Conservation (phyloP, 2,888 invertebrate genomes). For the Polymixis lichenea region DNA sequence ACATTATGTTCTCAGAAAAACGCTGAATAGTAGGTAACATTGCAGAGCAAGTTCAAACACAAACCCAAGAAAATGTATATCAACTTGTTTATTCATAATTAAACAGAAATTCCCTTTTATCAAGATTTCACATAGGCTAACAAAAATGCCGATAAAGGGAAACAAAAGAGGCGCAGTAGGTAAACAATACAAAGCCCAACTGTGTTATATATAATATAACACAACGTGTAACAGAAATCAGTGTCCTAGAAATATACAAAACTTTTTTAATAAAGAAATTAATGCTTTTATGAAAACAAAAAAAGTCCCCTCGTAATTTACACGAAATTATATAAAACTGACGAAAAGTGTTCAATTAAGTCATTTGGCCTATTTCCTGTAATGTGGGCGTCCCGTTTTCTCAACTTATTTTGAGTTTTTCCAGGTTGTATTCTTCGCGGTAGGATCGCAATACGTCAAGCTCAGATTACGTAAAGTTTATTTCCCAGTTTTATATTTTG, state of each 20-base stretch:
- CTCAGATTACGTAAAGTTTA: conserved; percentile 46
- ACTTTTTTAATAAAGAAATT: conserved; percentile 67
- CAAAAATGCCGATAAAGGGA: conserved; percentile 18
- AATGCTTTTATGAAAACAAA: conserved; percentile 56
- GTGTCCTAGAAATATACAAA: conserved; percentile 52
- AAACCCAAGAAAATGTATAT: conserved; percentile 3
- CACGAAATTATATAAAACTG: conserved; percentile 57
- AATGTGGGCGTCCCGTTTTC: conserved; percentile 32
- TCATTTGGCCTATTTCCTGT: conserved; percentile 35
- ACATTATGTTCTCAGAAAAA: background rate
- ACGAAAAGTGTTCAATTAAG: too few relatives aligned
- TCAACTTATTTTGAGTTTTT: conserved; percentile 40
- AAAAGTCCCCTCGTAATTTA: conserved; percentile 58
- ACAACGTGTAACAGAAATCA: conserved; percentile 50
- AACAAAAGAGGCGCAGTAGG: conserved; percentile 34
- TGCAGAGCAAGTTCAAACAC: background rate
- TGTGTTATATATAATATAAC: conserved; percentile 31
- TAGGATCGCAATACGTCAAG: conserved; percentile 38
- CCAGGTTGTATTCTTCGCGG: conserved; percentile 27
- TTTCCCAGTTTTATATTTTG: conserved; percentile 14
- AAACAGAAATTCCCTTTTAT: conserved; percentile 11
- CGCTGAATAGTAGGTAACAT: background rate
- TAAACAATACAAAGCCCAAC: conserved; percentile 36
- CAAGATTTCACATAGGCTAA: conserved; percentile 12
- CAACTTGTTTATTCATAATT: conserved; percentile 38